Evolutionary conservation across 2,888 invertebrate genomes (phyloP), one percentile per base, ranked within the genome.

Genomic region (Drosophila limbata): DNA sequence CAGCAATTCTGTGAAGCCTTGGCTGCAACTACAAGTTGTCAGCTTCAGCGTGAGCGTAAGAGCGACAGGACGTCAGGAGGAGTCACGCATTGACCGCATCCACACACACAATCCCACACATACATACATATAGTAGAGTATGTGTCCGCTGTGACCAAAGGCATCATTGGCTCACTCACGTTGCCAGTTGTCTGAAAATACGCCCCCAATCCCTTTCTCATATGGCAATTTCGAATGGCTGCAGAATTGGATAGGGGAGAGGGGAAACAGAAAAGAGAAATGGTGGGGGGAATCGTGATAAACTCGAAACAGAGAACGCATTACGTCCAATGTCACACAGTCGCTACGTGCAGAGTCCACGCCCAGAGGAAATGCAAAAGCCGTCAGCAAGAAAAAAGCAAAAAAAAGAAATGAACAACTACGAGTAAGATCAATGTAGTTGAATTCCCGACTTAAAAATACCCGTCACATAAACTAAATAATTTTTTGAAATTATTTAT

Each of bases 241-340:
- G 25, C 19, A 19, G 15, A 4, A 11, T 25, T n/a, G 44, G 35
- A 9, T 9, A 21, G 51, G 10, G 4, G 17, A 1, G 17, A 11
- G 39, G 21, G 33, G 11, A 5, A 28, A 28, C 0, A 64, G 4
- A 33, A 42, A 10, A 21, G 11, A 10, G 5, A 25, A 25, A n/a
- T 11, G 21, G n/a, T 56, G 33, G 15, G 45, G 33, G 19, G 39
- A 8, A 60, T 47, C 63, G 65, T 61, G 77, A 74, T 82, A 75
- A 82, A 73, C 72, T 81, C 68, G 75, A 70, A 56, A 73, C 81
- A 45, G 45, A 71, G 79, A 69, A 72, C 75, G 78, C 77, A 84
- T 82, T 87, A 84, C 71, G 47, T 57, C 44, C 67, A 53, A 52
- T 64, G 72, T 62, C 61, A 63, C 66, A 71, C 56, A 60, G 21